These are phyloP conservation scores for Hyppa rectilinea DNA, from an alignment of 2,888 invertebrate species.

Conservation along the genomic window DNA sequence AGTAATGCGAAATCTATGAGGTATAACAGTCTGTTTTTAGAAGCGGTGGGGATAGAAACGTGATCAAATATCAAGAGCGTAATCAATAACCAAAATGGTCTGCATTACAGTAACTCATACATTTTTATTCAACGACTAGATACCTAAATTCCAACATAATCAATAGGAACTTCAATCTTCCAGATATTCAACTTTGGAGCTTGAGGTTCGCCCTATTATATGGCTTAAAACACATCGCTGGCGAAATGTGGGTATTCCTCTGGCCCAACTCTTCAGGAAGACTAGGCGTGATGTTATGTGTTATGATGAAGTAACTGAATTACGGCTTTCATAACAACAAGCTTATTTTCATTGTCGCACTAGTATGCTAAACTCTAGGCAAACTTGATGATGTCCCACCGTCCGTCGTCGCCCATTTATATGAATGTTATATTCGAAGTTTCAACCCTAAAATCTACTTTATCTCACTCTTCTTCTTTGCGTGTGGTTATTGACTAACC, in stretches of 20 bases:
- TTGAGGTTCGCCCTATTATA: no score
- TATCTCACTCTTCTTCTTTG: no score
- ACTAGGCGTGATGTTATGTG: no score
- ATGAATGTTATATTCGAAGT: no score
- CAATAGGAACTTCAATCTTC: neutral
- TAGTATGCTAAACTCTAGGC: neutral
- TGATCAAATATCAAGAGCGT: neutral
- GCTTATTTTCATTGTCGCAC: neutral
- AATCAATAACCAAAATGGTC: neutral
- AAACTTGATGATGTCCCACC: neutral
- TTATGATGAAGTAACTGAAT: no score
- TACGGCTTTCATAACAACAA: neutral
- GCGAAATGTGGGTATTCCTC: no score
- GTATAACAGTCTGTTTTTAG: constrained; percentile 11
- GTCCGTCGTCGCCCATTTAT: no score
- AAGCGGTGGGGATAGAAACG: neutral
- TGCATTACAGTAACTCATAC: neutral
- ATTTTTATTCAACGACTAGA: neutral
- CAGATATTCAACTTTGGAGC: no score
- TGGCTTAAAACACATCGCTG: no score
- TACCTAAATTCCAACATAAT: neutral
- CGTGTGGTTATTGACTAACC: no score
- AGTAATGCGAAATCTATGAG: constrained; percentile 38
- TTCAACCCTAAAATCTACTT: no score
- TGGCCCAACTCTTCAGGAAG: no score